Percentiles rank a stretch among this genome's conserved stretches.
Conservation (phyloP, 2,797 vertebrate species). For the Catamblyrhynchus diadema region DNA sequence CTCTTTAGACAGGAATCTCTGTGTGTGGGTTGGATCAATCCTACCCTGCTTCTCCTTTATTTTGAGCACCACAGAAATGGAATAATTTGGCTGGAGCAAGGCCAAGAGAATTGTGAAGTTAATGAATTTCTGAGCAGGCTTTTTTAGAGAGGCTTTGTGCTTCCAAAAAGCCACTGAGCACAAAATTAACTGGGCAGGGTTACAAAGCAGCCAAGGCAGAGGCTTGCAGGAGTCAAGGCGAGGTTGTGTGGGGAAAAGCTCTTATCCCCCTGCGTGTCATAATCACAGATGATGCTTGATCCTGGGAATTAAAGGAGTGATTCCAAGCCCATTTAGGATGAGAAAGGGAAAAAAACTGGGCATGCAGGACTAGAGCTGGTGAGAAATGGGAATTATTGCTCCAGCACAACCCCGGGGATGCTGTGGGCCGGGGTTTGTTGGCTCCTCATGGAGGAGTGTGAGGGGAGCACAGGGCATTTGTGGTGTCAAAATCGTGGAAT, state of each 20-base stretch:
- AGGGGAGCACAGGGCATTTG: accelerated
- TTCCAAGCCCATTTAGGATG: neutral
- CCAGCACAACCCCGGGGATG: neutral
- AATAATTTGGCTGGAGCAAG: neutral
- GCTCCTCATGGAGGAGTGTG: accelerated
- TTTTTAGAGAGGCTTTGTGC: neutral
- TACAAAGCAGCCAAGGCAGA: neutral
- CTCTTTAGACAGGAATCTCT: neutral
- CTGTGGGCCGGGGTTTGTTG: accelerated
- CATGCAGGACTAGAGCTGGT: neutral
- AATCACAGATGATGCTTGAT: neutral
- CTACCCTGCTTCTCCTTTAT: neutral
- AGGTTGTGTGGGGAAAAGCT: neutral
- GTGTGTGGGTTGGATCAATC: neutral
- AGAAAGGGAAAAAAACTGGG: neutral
- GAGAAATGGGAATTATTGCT: neutral
- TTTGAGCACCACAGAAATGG: neutral
- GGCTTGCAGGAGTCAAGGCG: neutral
- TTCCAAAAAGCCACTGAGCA: neutral
- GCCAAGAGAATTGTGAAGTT: neutral
- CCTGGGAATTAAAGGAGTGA: neutral
- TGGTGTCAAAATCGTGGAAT: neutral
- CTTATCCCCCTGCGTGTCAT: neutral
- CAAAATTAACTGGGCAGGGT: conserved; percentile 43
- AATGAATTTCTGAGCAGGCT: conserved; percentile 43